Conservation (phyloP, 2,888 invertebrate species). For the Anodontia alba region DNA sequence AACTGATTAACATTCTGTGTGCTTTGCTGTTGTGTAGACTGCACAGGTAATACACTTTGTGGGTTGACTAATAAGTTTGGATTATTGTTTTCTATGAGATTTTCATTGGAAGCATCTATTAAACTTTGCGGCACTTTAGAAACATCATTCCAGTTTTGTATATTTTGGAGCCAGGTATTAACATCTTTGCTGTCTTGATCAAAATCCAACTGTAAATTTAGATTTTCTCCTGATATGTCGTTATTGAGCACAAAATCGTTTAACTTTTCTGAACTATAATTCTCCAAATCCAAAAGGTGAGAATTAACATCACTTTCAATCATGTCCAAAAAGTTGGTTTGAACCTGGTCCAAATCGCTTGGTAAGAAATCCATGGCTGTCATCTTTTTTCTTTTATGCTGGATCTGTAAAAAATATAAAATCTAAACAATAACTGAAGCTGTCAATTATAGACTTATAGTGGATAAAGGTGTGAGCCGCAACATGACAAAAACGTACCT, state of each 20-base stretch:
- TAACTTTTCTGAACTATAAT: slow-evolving; percentile 61
- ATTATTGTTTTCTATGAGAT: slow-evolving; percentile 72
- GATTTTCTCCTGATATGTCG: slow-evolving; percentile 37
- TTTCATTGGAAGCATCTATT: slow-evolving; percentile 68
- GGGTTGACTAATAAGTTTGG: slow-evolving; percentile 92
- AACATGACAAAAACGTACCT: neutral
- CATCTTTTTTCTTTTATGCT: slow-evolving; percentile 38
- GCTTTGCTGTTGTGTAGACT: slow-evolving; percentile 56
- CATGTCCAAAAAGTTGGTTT: slow-evolving; percentile 62
- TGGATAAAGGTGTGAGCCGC: neutral
- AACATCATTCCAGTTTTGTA: slow-evolving; percentile 70
- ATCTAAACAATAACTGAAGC: too few relatives aligned
- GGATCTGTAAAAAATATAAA: neutral
- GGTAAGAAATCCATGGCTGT: slow-evolving; percentile 63
- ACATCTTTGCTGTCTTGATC: slow-evolving; percentile 50
- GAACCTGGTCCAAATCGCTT: slow-evolving; percentile 59
- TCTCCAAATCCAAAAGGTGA: slow-evolving; percentile 65
- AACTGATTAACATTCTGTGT: slow-evolving; percentile 53
- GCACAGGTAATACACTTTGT: slow-evolving; percentile 94
- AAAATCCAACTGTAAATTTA: slow-evolving; percentile 4
- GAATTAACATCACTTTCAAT: slow-evolving; percentile 61
- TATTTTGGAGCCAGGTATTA: slow-evolving; percentile 66
- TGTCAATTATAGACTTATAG: neutral
- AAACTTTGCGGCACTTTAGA: slow-evolving; percentile 69
- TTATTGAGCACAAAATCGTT: slow-evolving; percentile 62